Conservation (phyloP, 2,113 vertebrate genomes). For the Oreotrochilus melanogaster region DNA sequence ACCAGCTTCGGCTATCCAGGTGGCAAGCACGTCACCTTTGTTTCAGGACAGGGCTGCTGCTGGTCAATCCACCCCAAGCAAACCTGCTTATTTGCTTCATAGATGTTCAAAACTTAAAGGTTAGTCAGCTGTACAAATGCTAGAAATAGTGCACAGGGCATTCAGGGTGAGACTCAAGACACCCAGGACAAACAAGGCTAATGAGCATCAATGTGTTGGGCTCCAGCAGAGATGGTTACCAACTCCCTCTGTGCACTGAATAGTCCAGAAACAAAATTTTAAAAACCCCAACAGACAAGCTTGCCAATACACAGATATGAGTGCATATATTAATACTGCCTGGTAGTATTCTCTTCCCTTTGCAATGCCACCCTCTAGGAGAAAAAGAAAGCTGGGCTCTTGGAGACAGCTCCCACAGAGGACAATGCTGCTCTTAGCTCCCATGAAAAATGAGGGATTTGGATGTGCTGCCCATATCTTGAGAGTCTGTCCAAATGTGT, state of each 20-base stretch:
- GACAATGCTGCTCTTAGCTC: constrained; percentile 1
- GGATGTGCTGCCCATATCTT: background rate
- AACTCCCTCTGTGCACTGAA: background rate
- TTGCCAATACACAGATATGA: background rate
- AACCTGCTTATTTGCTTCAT: constrained; percentile 48
- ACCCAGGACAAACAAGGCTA: constrained; percentile 50
- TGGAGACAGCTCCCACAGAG: background rate
- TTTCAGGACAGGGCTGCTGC: constrained; percentile 24
- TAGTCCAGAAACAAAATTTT: background rate
- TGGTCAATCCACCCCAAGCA: constrained; percentile 38
- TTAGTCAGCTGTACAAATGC: constrained; percentile 48
- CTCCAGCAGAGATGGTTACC: background rate
- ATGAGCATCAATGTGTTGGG: background rate
- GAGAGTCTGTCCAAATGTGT: background rate
- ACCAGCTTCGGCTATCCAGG: constrained; percentile 53
- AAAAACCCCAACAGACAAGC: background rate
- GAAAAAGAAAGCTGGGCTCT: background rate
- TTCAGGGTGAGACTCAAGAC: constrained; percentile 30
- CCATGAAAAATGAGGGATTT: background rate
- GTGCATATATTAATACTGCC: background rate
- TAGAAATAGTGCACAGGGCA: background rate
- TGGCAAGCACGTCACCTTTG: constrained; percentile 8
- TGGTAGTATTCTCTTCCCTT: background rate
- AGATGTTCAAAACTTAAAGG: constrained; percentile 23
- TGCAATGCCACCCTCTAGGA: background rate